phyloP scores from a whole-genome alignment of 2,888 invertebrate species.

The Agrochola litura region DNA sequence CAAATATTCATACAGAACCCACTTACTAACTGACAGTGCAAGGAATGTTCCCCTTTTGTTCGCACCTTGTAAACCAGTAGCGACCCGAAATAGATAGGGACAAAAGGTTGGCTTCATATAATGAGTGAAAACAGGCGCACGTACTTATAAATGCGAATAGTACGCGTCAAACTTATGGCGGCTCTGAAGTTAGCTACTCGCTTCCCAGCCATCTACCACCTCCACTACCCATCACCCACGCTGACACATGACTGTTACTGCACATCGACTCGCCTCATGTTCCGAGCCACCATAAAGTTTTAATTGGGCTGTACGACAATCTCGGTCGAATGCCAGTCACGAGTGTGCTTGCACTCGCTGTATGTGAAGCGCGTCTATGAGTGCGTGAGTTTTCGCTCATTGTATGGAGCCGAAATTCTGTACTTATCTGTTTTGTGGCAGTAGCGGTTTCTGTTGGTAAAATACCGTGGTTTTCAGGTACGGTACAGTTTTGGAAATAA shows the following conservation, averaged over 20 bases:
- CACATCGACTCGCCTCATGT: too few species aligned
- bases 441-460: constrained; percentile 69
- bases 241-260: too few species aligned
- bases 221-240: too few species aligned
- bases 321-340: not conserved
- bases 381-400: not conserved
- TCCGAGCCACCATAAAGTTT: too few species aligned
- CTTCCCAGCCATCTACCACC: too few species aligned
- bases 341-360: not conserved
- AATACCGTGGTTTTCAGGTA: constrained; percentile 53
- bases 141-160: too few species aligned
- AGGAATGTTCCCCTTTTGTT: constrained; percentile 73
- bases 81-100: not conserved
- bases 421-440: not conserved
- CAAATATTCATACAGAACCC: constrained; percentile 74
- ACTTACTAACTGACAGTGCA: constrained; percentile 25
- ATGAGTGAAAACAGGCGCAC: not conserved
- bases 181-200: too few species aligned
- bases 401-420: not conserved
- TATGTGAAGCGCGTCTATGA: not conserved
- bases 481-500: not conserved
- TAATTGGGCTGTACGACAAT: too few species aligned
- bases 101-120: not conserved
- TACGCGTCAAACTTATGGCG: too few species aligned
- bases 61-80: constrained; percentile 60